These are phyloP conservation scores for Nothocercus nigrocapillus DNA, from an alignment of 2,113 vertebrate genomes.

Conservation along the genomic window DNA sequence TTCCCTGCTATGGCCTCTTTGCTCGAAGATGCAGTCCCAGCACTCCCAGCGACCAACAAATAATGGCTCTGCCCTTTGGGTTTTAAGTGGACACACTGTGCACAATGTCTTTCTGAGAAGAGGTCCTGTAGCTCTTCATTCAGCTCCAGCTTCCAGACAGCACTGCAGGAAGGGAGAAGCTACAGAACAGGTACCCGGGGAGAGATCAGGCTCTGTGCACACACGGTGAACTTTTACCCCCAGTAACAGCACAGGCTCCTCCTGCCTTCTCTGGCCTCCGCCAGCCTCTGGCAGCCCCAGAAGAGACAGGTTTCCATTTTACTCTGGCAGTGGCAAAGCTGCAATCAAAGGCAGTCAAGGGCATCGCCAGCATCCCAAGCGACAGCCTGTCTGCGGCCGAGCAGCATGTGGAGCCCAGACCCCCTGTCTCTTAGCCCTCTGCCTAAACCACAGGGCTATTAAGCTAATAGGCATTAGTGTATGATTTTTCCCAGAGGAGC, in stretches of 20 bases:
- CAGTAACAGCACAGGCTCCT: fast-evolving
- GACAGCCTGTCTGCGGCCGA: background rate
- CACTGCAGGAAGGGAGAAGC: background rate
- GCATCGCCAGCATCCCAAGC: background rate
- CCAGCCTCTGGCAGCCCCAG: fast-evolving
- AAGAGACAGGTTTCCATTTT: background rate
- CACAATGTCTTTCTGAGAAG: background rate
- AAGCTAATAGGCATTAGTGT: constrained; percentile 77
- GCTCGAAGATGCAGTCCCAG: background rate
- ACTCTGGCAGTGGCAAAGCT: background rate
- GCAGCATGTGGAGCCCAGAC: background rate
- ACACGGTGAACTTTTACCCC: background rate
- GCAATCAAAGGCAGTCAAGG: constrained; percentile 22
- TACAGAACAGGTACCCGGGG: fast-evolving
- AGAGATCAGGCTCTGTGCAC: background rate
- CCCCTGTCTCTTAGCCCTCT: constrained; percentile 32
- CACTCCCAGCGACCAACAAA: background rate
- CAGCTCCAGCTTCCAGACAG: background rate
- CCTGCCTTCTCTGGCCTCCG: background rate
- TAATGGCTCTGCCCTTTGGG: background rate
- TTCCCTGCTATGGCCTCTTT: background rate
- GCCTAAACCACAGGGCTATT: constrained; percentile 67
- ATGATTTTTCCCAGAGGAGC: constrained; percentile 69
- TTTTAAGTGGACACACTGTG: background rate
- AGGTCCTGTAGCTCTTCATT: background rate